These are phyloP conservation scores for Nomada hirtipes DNA, from an alignment of 2,888 invertebrate species.

Conservation along the genomic window DNA sequence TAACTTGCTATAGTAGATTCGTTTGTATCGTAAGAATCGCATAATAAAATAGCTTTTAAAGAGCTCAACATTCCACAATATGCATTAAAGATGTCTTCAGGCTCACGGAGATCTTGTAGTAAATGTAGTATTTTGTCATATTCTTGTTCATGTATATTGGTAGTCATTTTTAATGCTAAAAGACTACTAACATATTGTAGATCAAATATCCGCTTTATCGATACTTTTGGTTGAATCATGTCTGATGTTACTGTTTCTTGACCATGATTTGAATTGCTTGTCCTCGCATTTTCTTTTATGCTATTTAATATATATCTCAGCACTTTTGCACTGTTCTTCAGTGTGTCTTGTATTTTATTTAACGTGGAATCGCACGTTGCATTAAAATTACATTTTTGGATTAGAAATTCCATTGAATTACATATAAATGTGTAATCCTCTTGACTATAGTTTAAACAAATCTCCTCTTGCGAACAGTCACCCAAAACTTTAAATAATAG, in stretches of 20 bases:
- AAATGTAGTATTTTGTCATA: constrained; percentile 70
- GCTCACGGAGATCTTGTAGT: constrained; percentile 65
- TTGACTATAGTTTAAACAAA: constrained; percentile 49
- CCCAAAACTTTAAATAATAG: constrained; percentile 75
- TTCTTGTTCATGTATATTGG: constrained; percentile 75
- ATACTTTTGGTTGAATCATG: constrained; percentile 57
- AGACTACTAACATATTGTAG: constrained; percentile 73
- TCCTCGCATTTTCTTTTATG: constrained; percentile 34
- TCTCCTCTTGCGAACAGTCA: constrained; percentile 66
- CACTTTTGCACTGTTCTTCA: constrained; percentile 72
- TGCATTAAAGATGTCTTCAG: constrained; percentile 70
- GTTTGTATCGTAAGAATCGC: constrained; percentile 66
- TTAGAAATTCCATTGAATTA: constrained; percentile 71
- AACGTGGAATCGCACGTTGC: constrained; percentile 65
- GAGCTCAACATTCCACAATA: constrained; percentile 75
- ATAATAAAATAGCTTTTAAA: constrained; percentile 75
- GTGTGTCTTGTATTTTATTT: constrained; percentile 54
- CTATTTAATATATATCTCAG: constrained; percentile 42
- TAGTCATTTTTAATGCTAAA: constrained; percentile 74
- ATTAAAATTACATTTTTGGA: constrained; percentile 69
- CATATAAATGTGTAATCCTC: constrained; percentile 65
- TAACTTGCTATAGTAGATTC: constrained; percentile 53
- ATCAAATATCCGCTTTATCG: constrained; percentile 71
- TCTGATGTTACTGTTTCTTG: constrained; percentile 5
- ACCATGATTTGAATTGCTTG: constrained; percentile 11